phyloP scores from a whole-genome alignment of 1,140 invertebrate genomes.

The Ceratosolen solmsi region DNA sequence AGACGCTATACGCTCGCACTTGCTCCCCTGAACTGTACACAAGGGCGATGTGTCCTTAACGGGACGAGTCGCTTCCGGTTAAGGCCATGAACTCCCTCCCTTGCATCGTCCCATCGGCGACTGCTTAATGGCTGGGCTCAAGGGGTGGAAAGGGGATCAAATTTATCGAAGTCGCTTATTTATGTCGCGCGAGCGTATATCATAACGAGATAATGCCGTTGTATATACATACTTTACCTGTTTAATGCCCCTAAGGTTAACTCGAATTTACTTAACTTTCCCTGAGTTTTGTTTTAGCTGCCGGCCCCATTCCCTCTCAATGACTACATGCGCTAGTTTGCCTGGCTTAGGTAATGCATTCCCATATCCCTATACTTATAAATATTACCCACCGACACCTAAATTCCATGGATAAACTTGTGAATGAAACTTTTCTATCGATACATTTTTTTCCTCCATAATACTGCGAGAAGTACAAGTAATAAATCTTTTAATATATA shows the following conservation, averaged over 20 bases:
- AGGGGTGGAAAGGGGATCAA: background rate
- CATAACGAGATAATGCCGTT: background rate
- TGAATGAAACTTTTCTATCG: no score
- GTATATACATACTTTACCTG: background rate
- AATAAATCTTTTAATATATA: no score
- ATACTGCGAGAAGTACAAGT: no score
- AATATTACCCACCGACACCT: no score
- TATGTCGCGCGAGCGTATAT: background rate
- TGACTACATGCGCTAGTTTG: no score
- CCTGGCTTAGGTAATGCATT: no score
- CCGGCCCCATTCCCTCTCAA: background rate
- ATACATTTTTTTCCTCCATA: no score
- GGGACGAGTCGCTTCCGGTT: slow-evolving; percentile 24
- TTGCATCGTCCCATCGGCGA: background rate
- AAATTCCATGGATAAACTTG: no score
- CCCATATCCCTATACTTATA: no score
- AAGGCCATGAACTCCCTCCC: slow-evolving; percentile 7
- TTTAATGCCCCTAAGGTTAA: background rate
- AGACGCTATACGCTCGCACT: slow-evolving; percentile 8
- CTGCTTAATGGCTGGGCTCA: background rate
- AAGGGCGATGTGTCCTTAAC: slow-evolving; percentile 24
- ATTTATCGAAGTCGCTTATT: background rate
- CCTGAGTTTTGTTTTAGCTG: background rate
- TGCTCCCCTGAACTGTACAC: background rate
- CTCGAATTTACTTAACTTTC: background rate